These are phyloP conservation scores for Brachionus koreanus DNA, from an alignment of 1,140 invertebrate species.

Conservation along the genomic window DNA sequence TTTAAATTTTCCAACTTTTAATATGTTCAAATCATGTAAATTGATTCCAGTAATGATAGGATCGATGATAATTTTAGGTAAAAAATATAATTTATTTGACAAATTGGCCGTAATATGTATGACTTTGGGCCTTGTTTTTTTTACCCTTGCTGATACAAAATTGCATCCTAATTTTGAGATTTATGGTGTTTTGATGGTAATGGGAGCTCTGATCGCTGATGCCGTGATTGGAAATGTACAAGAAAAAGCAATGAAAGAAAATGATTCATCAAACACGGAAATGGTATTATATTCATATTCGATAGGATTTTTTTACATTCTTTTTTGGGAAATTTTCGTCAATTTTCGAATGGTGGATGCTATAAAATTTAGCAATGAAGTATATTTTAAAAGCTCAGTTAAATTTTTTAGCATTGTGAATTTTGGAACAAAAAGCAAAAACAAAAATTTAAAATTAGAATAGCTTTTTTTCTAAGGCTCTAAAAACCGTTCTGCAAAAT, in stretches of 20 bases:
- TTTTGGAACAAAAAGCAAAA: too few species aligned
- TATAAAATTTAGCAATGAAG: constrained; percentile 71
- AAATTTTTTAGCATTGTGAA: too few species aligned
- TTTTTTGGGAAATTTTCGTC: constrained; percentile 67
- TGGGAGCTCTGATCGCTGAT: constrained; percentile 81
- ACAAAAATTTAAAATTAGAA: too few species aligned
- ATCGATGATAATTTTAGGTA: constrained; percentile 20
- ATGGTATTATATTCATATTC: constrained; percentile 40
- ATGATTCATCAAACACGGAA: constrained; percentile 6
- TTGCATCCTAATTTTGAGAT: constrained; percentile 40
- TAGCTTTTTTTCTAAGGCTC: too few species aligned
- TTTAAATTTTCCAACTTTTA: constrained; percentile 43
- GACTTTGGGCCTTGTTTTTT: constrained; percentile 45
- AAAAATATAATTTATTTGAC: constrained; percentile 33
- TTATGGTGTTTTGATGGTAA: constrained; percentile 74
- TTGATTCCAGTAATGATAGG: constrained; percentile 44
- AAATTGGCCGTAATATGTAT: constrained; percentile 13
- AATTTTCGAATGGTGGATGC: constrained; percentile 73
- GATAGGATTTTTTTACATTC: constrained; percentile 64
- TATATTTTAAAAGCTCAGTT: constrained; percentile 56
- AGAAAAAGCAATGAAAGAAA: constrained; percentile 79
- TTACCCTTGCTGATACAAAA: constrained; percentile 20
- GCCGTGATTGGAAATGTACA: constrained; percentile 91
- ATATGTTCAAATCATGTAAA: constrained; percentile 44
- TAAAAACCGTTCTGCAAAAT: too few species aligned